Percentiles rank a stretch among this genome's conserved stretches.
phyloP scores from a whole-genome alignment of 2,113 vertebrate species.

The Hippocampus abdominalis region DNA sequence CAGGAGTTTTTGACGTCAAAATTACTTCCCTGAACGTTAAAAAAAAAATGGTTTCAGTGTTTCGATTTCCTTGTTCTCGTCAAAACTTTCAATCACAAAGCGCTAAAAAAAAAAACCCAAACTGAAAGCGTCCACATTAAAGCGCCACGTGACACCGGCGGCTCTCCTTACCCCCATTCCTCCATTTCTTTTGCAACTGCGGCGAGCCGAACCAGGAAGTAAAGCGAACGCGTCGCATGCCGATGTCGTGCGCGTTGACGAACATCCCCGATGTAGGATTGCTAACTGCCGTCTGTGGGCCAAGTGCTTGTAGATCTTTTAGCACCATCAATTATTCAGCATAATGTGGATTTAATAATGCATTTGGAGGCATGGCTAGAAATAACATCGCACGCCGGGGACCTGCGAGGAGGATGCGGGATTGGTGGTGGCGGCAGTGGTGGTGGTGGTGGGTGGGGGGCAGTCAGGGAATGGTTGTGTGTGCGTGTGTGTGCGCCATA shows the following conservation, averaged over 20 bases:
- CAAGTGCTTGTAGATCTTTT: conserved; percentile 70
- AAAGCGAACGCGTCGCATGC: background rate
- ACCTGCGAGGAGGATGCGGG: conserved; percentile 36
- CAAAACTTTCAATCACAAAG: too few relatives aligned
- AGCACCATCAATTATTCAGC: conserved; percentile 70
- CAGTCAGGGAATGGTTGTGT: background rate
- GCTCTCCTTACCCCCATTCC: background rate
- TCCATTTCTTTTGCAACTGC: background rate
- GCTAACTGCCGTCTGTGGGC: conserved; percentile 24
- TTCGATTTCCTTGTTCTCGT: too few relatives aligned
- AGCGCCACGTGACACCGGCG: too few relatives aligned
- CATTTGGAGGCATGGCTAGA: conserved; percentile 63
- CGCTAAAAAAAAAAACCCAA: too few relatives aligned
- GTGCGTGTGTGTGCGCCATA: conserved; percentile 27
- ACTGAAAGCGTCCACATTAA: too few relatives aligned
- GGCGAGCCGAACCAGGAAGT: background rate
- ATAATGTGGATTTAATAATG: conserved; percentile 73
- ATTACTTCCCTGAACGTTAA: too few relatives aligned
- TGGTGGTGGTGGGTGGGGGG: conserved; percentile 16
- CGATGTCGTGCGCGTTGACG: background rate
- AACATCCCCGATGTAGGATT: background rate
- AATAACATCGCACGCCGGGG: conserved; percentile 66
- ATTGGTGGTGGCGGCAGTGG: conserved; percentile 7
- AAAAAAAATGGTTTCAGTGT: too few relatives aligned
- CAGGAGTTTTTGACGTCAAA: too few relatives aligned